phyloP scores from a whole-genome alignment of 2,113 vertebrate species.

The Oriolus oriolus region DNA sequence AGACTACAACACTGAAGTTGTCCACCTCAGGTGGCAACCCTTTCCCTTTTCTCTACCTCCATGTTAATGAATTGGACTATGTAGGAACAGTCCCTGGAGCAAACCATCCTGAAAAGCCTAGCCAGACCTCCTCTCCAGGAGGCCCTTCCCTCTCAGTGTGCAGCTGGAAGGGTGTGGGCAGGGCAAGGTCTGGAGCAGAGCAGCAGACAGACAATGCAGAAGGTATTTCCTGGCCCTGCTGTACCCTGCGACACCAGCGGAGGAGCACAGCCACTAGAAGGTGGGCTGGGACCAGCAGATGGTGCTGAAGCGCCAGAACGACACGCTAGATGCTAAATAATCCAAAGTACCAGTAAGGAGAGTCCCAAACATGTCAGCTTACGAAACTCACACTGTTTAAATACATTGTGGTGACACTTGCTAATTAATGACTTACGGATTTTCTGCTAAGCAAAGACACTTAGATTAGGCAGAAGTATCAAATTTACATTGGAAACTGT shows the following conservation, averaged over 20 bases:
- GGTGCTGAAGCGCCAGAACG: background rate
- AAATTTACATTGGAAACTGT: background rate
- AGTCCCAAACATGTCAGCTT: background rate
- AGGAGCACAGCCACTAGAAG: background rate
- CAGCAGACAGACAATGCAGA: background rate
- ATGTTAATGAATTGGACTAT: fast-evolving
- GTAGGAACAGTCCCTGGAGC: background rate
- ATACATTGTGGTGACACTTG: background rate
- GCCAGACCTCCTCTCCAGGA: background rate
- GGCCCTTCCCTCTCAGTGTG: background rate
- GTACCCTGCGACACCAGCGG: background rate
- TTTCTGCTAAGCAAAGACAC: background rate
- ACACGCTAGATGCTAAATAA: background rate
- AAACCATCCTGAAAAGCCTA: background rate
- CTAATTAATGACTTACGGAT: background rate
- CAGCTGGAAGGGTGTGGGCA: background rate
- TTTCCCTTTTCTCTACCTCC: background rate
- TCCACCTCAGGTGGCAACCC: background rate
- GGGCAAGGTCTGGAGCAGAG: background rate
- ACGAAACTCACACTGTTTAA: background rate
- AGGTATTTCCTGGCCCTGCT: background rate
- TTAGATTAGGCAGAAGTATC: background rate
- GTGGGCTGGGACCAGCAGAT: background rate
- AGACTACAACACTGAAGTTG: background rate
- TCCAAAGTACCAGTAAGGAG: background rate